A percentile compares a stretch with the other conserved stretches of the same genome.
Conservation (phyloP, 1,140 invertebrate genomes). For the Meloidogyne hapla region DNA sequence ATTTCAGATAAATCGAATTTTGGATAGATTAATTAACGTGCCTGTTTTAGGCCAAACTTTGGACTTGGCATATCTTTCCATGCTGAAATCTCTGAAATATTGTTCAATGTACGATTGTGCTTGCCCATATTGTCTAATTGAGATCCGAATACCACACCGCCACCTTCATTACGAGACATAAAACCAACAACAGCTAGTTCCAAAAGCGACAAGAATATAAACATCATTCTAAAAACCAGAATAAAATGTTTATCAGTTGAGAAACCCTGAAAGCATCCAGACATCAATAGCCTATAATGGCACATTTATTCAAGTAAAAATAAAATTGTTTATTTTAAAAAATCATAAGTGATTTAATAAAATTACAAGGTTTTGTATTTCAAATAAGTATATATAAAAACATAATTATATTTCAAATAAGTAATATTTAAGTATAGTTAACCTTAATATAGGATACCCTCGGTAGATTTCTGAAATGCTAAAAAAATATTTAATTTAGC, state of each 20-base stretch:
- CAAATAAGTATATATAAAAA: too few species aligned
- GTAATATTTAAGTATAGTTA: too few species aligned
- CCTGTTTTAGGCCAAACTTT: conserved; percentile 53
- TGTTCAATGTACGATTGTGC: conserved; percentile 8
- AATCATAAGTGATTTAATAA: too few species aligned
- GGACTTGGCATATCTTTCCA: conserved; percentile 63
- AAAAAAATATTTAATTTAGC: not conserved
- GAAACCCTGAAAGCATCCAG: conserved; percentile 48
- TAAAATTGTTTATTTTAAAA: too few species aligned
- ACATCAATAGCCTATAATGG: conserved; percentile 39
- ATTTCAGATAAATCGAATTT: not conserved
- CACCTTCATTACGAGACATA: conserved; percentile 61
- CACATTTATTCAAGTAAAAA: conserved; percentile 19
- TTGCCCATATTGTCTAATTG: not conserved
- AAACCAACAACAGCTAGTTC: conserved; percentile 62
- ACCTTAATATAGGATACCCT: conserved; percentile 62
- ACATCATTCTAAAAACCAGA: conserved; percentile 51
- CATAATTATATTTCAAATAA: too few species aligned
- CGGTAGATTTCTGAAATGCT: conserved; percentile 51
- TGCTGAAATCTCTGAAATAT: conserved; percentile 39
- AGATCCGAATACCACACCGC: conserved; percentile 18
- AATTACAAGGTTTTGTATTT: too few species aligned
- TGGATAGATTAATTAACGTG: not conserved
- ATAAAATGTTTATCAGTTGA: not conserved
- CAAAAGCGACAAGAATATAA: conserved; percentile 62